Percentiles rank a stretch among this genome's conserved stretches.
Evolutionary conservation across 2,797 vertebrate species (phyloP).

Genomic region (Lacerta viridis): DNA sequence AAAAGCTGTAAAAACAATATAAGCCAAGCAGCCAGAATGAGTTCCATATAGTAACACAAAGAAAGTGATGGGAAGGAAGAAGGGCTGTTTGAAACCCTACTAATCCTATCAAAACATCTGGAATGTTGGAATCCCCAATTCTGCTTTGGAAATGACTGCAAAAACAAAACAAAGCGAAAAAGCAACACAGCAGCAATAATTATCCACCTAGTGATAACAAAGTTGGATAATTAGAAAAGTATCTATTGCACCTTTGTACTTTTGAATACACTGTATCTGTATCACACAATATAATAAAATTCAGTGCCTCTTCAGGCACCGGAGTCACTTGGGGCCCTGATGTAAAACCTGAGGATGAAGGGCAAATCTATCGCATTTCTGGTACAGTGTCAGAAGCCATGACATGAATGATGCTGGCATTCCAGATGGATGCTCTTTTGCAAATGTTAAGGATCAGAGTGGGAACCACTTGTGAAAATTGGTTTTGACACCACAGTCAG

Average conservation of each 20-base stretch:
- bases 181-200: no score
- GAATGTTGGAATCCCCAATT: neutral
- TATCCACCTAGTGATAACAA: neutral
- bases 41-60: neutral
- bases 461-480: slow-evolving; percentile 1
- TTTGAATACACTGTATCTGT: neutral
- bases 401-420: neutral
- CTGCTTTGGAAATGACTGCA: neutral
- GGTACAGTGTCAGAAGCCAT: neutral
- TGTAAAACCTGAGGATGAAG: neutral
- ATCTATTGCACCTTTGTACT: neutral
- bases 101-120: neutral
- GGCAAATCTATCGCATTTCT: neutral
- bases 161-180: neutral
- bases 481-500: neutral
- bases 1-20: neutral
- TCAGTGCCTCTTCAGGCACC: neutral
- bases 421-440: slow-evolving; percentile 17
- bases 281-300: neutral
- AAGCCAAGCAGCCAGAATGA: neutral
- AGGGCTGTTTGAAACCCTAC: no score
- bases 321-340: neutral
- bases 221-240: neutral
- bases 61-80: neutral
- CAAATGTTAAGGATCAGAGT: slow-evolving; percentile 8